Evolutionary conservation across 2,888 invertebrate genomes (phyloP).

Genomic region (Drosophila birchii): DNA sequence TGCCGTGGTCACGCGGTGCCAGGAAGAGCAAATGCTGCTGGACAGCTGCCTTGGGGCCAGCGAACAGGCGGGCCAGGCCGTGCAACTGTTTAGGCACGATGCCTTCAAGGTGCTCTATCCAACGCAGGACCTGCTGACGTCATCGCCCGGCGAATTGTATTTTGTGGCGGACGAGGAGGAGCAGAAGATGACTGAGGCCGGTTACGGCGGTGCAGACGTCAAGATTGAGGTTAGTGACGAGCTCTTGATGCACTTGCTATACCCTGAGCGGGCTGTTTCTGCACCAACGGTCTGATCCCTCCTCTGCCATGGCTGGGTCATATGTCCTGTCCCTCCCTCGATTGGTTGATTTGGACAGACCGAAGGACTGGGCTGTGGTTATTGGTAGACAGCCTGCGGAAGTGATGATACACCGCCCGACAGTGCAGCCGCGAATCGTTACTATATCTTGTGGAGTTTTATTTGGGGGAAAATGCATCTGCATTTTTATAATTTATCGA

Average conservation of each 20-base stretch:
- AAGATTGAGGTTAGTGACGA: conserved; percentile 48
- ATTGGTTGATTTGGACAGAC: background rate
- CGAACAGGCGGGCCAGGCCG: conserved; percentile 30
- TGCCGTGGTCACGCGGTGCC: background rate
- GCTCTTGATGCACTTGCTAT: conserved; percentile 50
- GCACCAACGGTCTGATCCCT: background rate
- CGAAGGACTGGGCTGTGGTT: background rate
- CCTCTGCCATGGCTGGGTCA: background rate
- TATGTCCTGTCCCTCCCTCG: background rate
- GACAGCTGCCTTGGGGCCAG: conserved; percentile 25
- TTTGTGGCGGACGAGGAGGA: conserved; percentile 53
- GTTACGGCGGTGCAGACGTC: conserved; percentile 34
- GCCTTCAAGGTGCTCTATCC: conserved; percentile 52
- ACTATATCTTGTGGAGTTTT: background rate
- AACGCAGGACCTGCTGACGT: conserved; percentile 22
- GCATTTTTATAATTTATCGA: background rate
- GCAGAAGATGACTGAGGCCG: conserved; percentile 30
- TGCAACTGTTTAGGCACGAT: conserved; percentile 55
- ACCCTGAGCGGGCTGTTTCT: conserved; percentile 31
- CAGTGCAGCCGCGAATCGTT: background rate
- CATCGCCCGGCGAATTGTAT: conserved; percentile 41
- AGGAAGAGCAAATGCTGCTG: conserved; percentile 27
- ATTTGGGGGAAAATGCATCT: background rate
- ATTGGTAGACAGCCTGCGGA: background rate
- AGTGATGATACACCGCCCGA: too few relatives aligned